Evolutionary conservation across 2,797 vertebrate species (phyloP).

Genomic region (Enoplosus armatus): DNA sequence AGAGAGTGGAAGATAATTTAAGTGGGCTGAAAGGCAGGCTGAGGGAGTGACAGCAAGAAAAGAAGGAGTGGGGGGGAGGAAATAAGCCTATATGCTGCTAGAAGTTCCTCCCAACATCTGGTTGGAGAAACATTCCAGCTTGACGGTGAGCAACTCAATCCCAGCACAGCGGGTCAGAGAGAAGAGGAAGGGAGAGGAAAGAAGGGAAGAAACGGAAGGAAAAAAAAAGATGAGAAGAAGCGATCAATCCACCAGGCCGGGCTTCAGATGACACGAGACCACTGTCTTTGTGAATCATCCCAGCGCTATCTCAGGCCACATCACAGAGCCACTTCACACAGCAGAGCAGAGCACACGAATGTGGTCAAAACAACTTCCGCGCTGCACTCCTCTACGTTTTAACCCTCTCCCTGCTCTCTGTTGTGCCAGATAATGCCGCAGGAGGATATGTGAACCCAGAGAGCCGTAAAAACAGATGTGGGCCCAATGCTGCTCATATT

Average conservation of each 20-base stretch:
- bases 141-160: conserved; percentile 79
- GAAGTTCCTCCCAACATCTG: conserved; percentile 83
- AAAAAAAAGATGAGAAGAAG: conserved; percentile 35
- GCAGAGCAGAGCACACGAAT: conserved; percentile 38
- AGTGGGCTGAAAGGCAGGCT: conserved; percentile 36
- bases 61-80: conserved; percentile 24
- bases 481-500: conserved; percentile 63
- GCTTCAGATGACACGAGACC: conserved; percentile 70
- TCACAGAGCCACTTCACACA: conserved; percentile 52
- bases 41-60: conserved; percentile 51
- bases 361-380: conserved; percentile 62
- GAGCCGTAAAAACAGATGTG: conserved; percentile 78
- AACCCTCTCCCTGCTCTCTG: conserved; percentile 36
- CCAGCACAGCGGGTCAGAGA: conserved; percentile 77
- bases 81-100: conserved; percentile 52
- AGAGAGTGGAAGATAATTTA: conserved; percentile 46
- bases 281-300: conserved; percentile 74
- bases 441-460: conserved; percentile 70
- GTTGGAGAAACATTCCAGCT: conserved; percentile 73
- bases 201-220: conserved; percentile 9
- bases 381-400: conserved; percentile 42
- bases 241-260: conserved; percentile 51
- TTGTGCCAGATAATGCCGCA: conserved; percentile 68
- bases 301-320: conserved; percentile 64
- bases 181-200: conserved; percentile 49